Percentiles rank a stretch among this genome's conserved stretches.
Conservation (phyloP, 2,113 vertebrate species). For the Anser brachyrhynchus region DNA sequence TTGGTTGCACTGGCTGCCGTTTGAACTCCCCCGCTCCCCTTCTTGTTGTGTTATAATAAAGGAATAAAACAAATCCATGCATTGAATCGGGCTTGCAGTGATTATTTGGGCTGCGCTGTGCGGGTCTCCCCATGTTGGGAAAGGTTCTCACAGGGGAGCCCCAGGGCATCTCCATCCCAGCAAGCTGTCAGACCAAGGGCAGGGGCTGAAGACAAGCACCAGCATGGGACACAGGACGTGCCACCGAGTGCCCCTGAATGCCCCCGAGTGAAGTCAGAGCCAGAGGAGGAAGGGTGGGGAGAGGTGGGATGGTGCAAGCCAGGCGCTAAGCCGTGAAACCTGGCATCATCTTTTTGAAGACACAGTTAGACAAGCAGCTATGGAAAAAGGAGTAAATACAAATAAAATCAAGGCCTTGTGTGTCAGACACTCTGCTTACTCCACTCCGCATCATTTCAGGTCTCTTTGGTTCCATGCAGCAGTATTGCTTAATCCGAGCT, state of each 20-base stretch:
- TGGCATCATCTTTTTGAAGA: not conserved
- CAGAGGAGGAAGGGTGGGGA: not conserved
- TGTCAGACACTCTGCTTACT: not conserved
- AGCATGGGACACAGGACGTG: not conserved
- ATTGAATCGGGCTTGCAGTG: not conserved
- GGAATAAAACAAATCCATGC: not conserved
- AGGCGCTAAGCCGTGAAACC: not conserved
- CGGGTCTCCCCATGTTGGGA: not conserved
- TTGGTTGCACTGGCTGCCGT: constrained; percentile 41
- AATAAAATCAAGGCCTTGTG: not conserved
- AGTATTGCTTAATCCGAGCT: not conserved
- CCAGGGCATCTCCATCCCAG: not conserved
- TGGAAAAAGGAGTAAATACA: not conserved
- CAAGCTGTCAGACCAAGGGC: not conserved
- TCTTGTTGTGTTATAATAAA: not conserved
- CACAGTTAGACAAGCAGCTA: not conserved
- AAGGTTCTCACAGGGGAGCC: not conserved
- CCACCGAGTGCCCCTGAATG: not conserved
- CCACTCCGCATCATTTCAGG: not conserved
- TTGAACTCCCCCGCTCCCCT: constrained; percentile 3
- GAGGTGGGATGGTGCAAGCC: not conserved
- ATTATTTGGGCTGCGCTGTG: not conserved
- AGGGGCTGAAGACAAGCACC: not conserved
- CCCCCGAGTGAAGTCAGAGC: not conserved
- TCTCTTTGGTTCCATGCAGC: not conserved